Evolutionary conservation across 2,113 vertebrate species (phyloP).

Genomic region (Python bivittatus): DNA sequence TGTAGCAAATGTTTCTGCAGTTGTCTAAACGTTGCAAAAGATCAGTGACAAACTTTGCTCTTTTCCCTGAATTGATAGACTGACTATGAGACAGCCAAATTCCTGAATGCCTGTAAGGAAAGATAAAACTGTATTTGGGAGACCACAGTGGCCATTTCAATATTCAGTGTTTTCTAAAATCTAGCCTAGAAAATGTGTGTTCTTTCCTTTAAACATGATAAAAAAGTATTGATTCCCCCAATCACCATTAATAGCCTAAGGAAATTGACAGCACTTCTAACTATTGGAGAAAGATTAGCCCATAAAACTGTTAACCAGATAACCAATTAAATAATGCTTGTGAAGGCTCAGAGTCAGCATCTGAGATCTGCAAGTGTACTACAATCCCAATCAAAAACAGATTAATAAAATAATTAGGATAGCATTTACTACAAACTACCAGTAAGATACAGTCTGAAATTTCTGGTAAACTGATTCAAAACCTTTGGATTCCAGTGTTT

Average conservation of each 20-base stretch:
- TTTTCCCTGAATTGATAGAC: neutral
- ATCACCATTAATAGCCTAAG: neutral
- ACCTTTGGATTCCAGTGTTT: neutral
- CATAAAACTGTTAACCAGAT: neutral
- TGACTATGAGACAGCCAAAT: neutral
- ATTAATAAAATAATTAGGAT: neutral
- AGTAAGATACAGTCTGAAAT: neutral
- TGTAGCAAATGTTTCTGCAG: neutral
- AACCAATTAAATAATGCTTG: neutral
- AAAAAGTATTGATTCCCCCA: neutral
- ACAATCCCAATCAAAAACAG: neutral
- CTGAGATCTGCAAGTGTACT: neutral
- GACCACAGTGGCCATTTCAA: neutral
- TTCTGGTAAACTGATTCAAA: neutral
- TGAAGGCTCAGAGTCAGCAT: neutral
- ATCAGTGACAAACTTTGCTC: neutral
- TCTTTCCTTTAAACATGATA: neutral
- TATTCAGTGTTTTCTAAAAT: neutral
- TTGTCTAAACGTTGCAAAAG: neutral
- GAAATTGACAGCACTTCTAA: neutral
- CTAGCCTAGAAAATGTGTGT: neutral
- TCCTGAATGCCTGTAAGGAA: neutral
- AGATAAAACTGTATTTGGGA: neutral
- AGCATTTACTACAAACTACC: neutral
- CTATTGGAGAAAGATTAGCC: neutral